A percentile compares a stretch with the other conserved stretches of the same genome.
phyloP scores from a whole-genome alignment of 1,140 invertebrate species.

The Leptinotarsa defecta region DNA sequence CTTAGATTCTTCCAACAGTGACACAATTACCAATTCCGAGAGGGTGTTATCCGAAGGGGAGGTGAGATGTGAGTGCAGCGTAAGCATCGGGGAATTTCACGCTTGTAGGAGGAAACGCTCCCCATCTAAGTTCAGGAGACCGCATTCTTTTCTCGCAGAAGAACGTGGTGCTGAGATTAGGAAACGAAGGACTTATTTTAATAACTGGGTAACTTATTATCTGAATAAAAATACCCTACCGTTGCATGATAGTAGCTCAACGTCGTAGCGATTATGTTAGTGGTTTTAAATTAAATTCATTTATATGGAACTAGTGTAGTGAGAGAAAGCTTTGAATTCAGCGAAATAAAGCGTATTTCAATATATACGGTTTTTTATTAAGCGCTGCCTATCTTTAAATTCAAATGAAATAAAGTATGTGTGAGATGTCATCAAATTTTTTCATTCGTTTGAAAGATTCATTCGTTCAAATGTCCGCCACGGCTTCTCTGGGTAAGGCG shows the following conservation, averaged over 20 bases:
- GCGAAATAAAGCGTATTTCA: too few relatives aligned
- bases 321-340: too few relatives aligned
- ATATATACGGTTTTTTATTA: too few relatives aligned
- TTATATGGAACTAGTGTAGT: too few relatives aligned
- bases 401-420: too few relatives aligned
- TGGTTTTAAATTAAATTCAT: too few relatives aligned
- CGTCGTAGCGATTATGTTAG: background rate
- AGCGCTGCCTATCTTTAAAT: too few relatives aligned
- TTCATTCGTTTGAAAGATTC: too few relatives aligned
- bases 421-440: too few relatives aligned
- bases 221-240: constrained; percentile 31
- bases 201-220: constrained; percentile 48
- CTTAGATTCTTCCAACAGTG: constrained; percentile 33
- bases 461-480: too few relatives aligned
- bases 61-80: constrained; percentile 43
- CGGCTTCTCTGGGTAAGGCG: too few relatives aligned
- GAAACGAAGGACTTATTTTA: constrained; percentile 38
- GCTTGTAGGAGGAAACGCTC: constrained; percentile 14
- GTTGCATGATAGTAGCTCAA: constrained; percentile 31
- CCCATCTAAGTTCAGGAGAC: constrained; percentile 21
- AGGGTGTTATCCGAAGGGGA: constrained; percentile 48
- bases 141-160: constrained; percentile 13
- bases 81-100: constrained; percentile 49
- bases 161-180: constrained; percentile 10
- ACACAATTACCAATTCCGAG: constrained; percentile 32